These are phyloP conservation scores for Trichogramma evanescens DNA, from an alignment of 2,888 invertebrate genomes.

Conservation along the genomic window DNA sequence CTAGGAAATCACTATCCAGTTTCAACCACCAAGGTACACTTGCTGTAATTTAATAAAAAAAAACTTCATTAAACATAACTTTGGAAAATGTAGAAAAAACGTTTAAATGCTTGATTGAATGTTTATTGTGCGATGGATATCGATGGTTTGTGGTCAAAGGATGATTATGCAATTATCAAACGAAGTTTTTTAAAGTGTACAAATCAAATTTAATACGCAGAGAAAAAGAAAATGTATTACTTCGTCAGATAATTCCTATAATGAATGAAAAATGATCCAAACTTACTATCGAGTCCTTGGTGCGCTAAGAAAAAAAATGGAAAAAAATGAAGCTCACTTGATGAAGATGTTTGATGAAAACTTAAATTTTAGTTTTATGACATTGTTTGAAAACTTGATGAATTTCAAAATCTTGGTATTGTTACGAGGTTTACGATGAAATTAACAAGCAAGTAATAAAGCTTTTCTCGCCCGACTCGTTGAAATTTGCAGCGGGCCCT, in stretches of 20 bases:
- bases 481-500: too few species aligned
- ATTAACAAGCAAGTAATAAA: too few species aligned
- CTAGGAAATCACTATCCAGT: slow-evolving; percentile 69
- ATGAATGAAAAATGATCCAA: neutral
- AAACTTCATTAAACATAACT: neutral
- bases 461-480: too few species aligned
- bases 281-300: slow-evolving; percentile 28
- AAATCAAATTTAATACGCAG: neutral
- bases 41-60: slow-evolving; percentile 52
- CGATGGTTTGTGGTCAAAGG: too few species aligned
- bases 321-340: neutral
- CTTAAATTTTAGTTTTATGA: too few species aligned
- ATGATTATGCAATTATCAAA: neutral
- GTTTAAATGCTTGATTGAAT: neutral
- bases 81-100: too few species aligned
- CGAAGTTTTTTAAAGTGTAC: too few species aligned
- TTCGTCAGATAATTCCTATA: neutral
- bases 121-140: neutral
- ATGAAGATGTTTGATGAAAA: too few species aligned
- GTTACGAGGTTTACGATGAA: too few species aligned
- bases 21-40: slow-evolving; percentile 74
- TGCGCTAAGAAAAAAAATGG: slow-evolving; percentile 20
- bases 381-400: too few species aligned
- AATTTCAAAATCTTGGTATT: too few species aligned
- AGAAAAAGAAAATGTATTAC: neutral